Conservation (phyloP, 1,140 invertebrate species). For the Laupala kohalensis region DNA sequence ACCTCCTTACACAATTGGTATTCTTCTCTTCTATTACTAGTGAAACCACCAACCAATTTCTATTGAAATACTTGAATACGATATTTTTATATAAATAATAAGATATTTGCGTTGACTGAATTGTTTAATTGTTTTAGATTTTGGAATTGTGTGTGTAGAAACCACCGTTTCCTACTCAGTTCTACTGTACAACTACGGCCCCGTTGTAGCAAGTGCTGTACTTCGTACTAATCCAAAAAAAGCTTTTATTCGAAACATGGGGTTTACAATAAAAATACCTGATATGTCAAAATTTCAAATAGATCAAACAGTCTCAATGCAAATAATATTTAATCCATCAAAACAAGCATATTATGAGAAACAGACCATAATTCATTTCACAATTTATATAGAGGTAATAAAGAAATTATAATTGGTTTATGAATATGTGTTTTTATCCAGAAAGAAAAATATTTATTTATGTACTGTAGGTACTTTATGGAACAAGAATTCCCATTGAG, state of each 20-base stretch:
- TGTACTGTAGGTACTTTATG: conserved; percentile 22
- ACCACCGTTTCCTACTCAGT: conserved; percentile 21
- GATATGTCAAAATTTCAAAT: conserved; percentile 18
- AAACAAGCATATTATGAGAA: conserved; percentile 16
- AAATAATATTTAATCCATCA: conserved; percentile 23
- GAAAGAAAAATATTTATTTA: no score
- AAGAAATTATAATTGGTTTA: not conserved
- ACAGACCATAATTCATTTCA: conserved; percentile 18
- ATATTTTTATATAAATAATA: no score
- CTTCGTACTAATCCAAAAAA: conserved; percentile 11
- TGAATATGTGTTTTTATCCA: not conserved
- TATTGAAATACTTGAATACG: no score
- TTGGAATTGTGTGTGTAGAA: conserved; percentile 27
- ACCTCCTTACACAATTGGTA: conserved; percentile 25
- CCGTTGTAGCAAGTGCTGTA: conserved; percentile 20
- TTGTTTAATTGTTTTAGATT: conserved; percentile 19
- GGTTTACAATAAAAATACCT: conserved; percentile 23
- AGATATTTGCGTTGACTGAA: not conserved
- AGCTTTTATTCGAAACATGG: not conserved
- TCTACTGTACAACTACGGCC: conserved; percentile 28
- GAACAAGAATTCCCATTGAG: conserved; percentile 26
- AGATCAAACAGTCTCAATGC: conserved; percentile 20
- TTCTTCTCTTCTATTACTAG: no score
- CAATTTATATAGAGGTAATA: conserved; percentile 24
- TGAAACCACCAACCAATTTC: no score